phyloP scores from a whole-genome alignment of 2,888 invertebrate genomes.

The Holacanthella duospinosa region DNA sequence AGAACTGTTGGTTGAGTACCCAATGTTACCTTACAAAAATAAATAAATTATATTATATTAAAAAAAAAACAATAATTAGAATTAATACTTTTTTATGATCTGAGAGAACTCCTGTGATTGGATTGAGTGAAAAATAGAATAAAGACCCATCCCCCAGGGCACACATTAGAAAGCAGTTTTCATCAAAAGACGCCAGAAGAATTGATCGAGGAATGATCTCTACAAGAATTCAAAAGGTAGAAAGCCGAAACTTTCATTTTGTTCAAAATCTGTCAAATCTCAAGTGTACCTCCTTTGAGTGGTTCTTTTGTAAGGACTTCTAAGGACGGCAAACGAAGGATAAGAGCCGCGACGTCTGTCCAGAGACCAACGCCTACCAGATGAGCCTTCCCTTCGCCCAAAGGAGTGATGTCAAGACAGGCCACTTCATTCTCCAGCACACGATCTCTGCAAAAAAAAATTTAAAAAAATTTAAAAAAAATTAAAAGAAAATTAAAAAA shows the following conservation, averaged over 20 bases:
- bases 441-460: too few relatives aligned
- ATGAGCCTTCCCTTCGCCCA: constrained; percentile 55
- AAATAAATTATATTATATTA: too few relatives aligned
- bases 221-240: constrained; percentile 40
- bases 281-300: constrained; percentile 75
- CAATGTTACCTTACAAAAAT: constrained; percentile 65
- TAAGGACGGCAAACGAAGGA: constrained; percentile 70
- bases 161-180: constrained; percentile 74
- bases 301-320: constrained; percentile 73
- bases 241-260: not conserved
- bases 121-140: constrained; percentile 85
- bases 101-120: constrained; percentile 58
- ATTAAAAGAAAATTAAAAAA: too few relatives aligned
- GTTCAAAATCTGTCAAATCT: constrained; percentile 15
- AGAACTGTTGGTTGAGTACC: constrained; percentile 95
- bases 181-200: constrained; percentile 86
- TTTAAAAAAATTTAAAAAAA: constrained; percentile 42
- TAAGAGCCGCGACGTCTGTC: constrained; percentile 90
- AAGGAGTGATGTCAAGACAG: constrained; percentile 83
- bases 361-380: constrained; percentile 88
- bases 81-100: constrained; percentile 66
- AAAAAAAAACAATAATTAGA: not conserved
- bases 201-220: constrained; percentile 96
- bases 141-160: constrained; percentile 96
- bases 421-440: constrained; percentile 89